phyloP scores from a whole-genome alignment of 2,888 invertebrate genomes.

The Caenorhabditis wallacei region DNA sequence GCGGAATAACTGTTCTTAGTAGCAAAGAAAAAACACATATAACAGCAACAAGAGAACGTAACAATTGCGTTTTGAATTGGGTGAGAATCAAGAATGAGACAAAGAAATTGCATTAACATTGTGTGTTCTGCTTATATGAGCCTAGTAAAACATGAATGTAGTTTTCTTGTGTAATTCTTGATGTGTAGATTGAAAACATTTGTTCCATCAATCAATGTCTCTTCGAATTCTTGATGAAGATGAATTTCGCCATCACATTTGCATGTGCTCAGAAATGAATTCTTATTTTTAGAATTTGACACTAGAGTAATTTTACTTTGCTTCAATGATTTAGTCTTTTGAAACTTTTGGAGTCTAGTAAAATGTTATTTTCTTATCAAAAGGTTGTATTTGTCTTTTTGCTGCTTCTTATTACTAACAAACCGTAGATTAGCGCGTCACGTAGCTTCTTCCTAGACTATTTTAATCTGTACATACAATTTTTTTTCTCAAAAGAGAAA shows the following conservation, averaged over 20 bases:
- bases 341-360: too few relatives aligned
- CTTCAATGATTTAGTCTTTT: too few relatives aligned
- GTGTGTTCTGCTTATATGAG: conserved; percentile 11
- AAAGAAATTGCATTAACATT: conserved; percentile 15
- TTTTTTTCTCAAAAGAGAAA: not conserved
- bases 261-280: not conserved
- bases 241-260: not conserved
- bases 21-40: not conserved
- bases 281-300: not conserved
- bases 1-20: conserved; percentile 33
- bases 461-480: not conserved
- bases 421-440: too few relatives aligned
- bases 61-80: not conserved
- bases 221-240: conserved; percentile 12
- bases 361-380: too few relatives aligned
- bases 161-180: conserved; percentile 18
- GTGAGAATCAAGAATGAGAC: not conserved
- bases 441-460: too few relatives aligned
- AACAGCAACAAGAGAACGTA: not conserved
- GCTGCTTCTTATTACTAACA: too few relatives aligned
- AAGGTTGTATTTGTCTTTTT: too few relatives aligned
- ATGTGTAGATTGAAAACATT: conserved; percentile 34
- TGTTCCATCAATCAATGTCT: conserved; percentile 23
- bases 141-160: conserved; percentile 10
- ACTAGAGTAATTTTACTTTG: too few relatives aligned